Percentiles rank a stretch among this genome's conserved stretches.
These are phyloP conservation scores for Wasmannia auropunctata DNA, from an alignment of 1,140 invertebrate genomes.

Conservation along the genomic window DNA sequence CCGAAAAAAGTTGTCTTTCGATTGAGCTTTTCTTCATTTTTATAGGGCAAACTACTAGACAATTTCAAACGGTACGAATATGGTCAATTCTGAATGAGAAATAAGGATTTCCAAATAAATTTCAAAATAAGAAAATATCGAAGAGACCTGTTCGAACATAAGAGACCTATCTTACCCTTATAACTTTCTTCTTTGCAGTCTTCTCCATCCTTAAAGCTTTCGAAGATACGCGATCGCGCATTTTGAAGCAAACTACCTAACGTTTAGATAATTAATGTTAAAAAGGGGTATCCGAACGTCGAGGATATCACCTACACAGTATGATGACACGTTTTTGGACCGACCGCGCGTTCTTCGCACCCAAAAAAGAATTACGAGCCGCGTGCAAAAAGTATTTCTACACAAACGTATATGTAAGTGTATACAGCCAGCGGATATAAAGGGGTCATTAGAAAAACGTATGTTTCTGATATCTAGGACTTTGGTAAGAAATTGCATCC, in stretches of 20 bases:
- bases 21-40: neutral
- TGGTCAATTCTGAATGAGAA: too few relatives aligned
- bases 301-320: neutral
- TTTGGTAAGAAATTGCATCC: conserved; percentile 44
- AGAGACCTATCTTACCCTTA: too few relatives aligned
- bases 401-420: neutral
- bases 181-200: neutral
- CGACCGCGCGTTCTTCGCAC: neutral
- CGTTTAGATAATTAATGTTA: conserved; percentile 1
- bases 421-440: neutral
- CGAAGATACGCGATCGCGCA: neutral
- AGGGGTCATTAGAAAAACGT: conserved; percentile 4
- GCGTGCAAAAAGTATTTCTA: neutral
- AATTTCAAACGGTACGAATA: too few relatives aligned
- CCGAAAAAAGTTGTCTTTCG: neutral
- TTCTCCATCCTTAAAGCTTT: neutral
- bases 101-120: too few relatives aligned
- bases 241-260: neutral
- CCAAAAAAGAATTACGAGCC: neutral
- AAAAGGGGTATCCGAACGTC: neutral
- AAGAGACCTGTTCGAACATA: too few relatives aligned
- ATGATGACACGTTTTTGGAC: neutral
- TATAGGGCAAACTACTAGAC: too few relatives aligned
- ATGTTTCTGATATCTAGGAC: conserved; percentile 40
- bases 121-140: too few relatives aligned